Evolutionary conservation across 1,140 invertebrate species (phyloP).

Genomic region (Musca vetustissima): DNA sequence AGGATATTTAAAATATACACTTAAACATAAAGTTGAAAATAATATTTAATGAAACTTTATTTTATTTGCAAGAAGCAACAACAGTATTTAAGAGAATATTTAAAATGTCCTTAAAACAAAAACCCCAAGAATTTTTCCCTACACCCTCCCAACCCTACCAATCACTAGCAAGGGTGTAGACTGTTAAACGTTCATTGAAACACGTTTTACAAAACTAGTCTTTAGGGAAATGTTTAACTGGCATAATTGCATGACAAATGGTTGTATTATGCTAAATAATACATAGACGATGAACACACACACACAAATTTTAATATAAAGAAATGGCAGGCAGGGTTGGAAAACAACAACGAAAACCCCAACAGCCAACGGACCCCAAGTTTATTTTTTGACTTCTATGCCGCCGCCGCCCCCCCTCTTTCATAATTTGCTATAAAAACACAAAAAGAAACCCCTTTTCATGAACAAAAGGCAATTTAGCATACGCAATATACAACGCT

Average conservation of each 20-base stretch:
- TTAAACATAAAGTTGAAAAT: background rate
- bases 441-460: too few relatives aligned
- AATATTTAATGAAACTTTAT: background rate
- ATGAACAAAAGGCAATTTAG: too few relatives aligned
- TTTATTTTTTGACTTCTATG: too few relatives aligned
- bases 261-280: constrained; percentile 21
- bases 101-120: background rate
- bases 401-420: too few relatives aligned
- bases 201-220: background rate
- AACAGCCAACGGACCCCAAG: too few relatives aligned
- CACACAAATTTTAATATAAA: background rate
- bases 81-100: constrained; percentile 7
- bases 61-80: background rate
- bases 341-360: too few relatives aligned
- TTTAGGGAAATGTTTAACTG: constrained; percentile 21
- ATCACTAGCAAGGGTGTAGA: background rate
- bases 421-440: too few relatives aligned
- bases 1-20: too few relatives aligned
- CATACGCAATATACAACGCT: too few relatives aligned
- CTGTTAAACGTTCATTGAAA: constrained; percentile 6
- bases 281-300: constrained; percentile 10
- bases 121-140: background rate
- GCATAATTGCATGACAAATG: constrained; percentile 23
- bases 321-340: too few relatives aligned
- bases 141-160: background rate